Base-by-base conservation (phyloP, 2,888 invertebrate genomes). In the Erpobdella octoculata region DNA sequence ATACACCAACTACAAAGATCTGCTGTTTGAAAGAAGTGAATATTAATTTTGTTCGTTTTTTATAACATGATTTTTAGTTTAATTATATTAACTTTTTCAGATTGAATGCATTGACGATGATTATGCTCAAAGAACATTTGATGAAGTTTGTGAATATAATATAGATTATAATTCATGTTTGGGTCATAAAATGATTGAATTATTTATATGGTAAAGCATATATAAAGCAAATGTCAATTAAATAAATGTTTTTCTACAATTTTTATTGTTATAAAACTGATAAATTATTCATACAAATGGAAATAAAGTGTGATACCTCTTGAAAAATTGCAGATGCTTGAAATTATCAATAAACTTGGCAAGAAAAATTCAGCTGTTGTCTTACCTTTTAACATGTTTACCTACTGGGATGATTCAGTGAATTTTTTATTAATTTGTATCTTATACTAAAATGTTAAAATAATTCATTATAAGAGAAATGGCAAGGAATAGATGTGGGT, bases 71-170 rank as follows among this genome's bases (percentile, higher is more conserved):
- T 25, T 5, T 41, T 21, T 1, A 3, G 21, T n/a, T 25, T 6
- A n/a, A 33, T 46, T 41, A 25, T 12, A 18, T 46, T 38, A 46
- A 21, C 28, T n/a, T 65, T 65, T 33, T 4, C 18, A 69, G 69
- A 69, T 69, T 25, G 69, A 69, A 33, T 69, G 69, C 37, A 53
- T 18, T 25, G 58, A 69, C 48, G 37, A 53, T 46, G 69, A 69
- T 28, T 35, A 28, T 12, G 53, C 69, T 28, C 21, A 69, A 33
- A 46, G 58, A 46, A 69, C 25, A 28, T 69, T 69, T 46, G 48
- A 69, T 6, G 69, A 69, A 58, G 69, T 58, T 8, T 31, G n/a
- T n/a, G n/a, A n/a, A n/a, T n/a, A n/a, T n/a, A n/a, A n/a, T n/a
- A n/a, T n/a, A n/a, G n/a, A n/a, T n/a, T n/a, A n/a, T n/a, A n/a